phyloP scores from a whole-genome alignment of 1,140 invertebrate genomes.

The Drosophila chauvacae region DNA sequence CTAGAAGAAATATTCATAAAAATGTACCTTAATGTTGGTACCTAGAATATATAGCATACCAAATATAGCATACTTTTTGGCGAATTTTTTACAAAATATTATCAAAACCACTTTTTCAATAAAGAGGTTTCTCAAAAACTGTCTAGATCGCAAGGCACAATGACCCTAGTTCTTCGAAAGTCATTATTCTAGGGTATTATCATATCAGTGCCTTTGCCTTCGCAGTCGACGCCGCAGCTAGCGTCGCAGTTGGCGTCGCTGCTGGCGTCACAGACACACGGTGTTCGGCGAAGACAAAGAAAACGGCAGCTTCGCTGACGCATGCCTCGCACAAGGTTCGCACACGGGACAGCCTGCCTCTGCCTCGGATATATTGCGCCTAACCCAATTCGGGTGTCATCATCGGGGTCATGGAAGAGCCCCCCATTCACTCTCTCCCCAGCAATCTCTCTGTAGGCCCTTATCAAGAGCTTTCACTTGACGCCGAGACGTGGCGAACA shows the following conservation, averaged over 20 bases:
- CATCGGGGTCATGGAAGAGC: constrained; percentile 64
- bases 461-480: constrained; percentile 23
- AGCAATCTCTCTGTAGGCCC: neutral
- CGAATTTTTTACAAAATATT: too few relatives aligned
- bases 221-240: constrained; percentile 2
- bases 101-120: neutral
- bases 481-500: neutral
- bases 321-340: constrained; percentile 42
- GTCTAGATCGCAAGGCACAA: neutral
- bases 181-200: constrained; percentile 11
- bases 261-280: constrained; percentile 1
- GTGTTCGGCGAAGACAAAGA: constrained; percentile 36
- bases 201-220: constrained; percentile 22
- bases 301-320: constrained; percentile 42
- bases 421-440: neutral
- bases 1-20: too few relatives aligned
- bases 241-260: neutral
- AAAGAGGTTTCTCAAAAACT: neutral
- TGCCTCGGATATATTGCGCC: constrained; percentile 57
- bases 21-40: too few relatives aligned
- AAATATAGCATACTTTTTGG: neutral
- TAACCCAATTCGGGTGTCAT: constrained; percentile 75
- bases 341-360: constrained; percentile 2
- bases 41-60: neutral
- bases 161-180: neutral